phyloP scores from a whole-genome alignment of 2,797 vertebrate genomes.

The Telmatherina bonti region DNA sequence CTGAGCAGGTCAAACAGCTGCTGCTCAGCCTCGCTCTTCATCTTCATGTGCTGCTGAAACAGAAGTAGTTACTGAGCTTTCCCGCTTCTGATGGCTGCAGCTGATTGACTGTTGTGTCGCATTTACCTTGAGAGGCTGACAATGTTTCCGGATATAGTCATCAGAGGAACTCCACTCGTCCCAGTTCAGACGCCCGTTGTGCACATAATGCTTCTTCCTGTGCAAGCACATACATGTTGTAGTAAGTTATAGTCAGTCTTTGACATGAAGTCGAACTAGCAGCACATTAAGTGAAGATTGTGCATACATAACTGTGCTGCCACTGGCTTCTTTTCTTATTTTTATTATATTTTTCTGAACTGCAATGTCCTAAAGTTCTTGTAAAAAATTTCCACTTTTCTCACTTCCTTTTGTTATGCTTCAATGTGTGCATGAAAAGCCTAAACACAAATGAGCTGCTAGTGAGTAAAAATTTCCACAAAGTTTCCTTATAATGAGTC shows the following conservation, averaged over 20 bases:
- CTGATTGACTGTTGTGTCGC: not conserved
- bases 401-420: too few relatives aligned
- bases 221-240: not conserved
- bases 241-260: not conserved
- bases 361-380: too few relatives aligned
- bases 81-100: not conserved
- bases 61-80: not conserved
- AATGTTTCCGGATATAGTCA: slow-evolving; percentile 80
- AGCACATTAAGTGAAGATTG: too few relatives aligned
- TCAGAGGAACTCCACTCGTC: slow-evolving; percentile 83
- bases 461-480: too few relatives aligned
- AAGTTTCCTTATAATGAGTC: too few relatives aligned
- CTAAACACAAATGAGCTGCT: too few relatives aligned
- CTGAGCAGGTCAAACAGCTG: slow-evolving; percentile 88
- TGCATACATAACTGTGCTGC: too few relatives aligned
- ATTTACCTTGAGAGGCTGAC: slow-evolving; percentile 86
- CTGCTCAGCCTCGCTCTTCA: slow-evolving; percentile 79
- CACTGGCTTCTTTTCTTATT: too few relatives aligned
- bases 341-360: too few relatives aligned
- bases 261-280: too few relatives aligned
- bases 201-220: slow-evolving; percentile 88
- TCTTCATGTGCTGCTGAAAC: slow-evolving; percentile 84
- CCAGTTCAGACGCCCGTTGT: slow-evolving; percentile 81
- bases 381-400: too few relatives aligned
- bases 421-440: too few relatives aligned